Base-by-base conservation (phyloP, 2,888 invertebrate species). In the Rugalucina vietnamica region DNA sequence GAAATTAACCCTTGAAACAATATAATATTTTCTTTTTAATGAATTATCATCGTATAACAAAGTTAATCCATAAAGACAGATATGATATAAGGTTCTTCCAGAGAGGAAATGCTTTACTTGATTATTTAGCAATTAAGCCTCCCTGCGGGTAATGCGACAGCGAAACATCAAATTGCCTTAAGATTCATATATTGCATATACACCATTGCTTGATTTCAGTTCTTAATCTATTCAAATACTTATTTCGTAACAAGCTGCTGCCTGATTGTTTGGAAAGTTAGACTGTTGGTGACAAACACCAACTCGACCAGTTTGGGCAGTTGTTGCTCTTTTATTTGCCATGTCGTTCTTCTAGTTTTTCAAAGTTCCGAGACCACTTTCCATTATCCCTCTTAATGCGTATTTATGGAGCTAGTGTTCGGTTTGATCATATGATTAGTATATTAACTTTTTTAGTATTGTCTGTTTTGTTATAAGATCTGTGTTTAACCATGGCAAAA, bases 1-100 rank as follows among this genome's bases (percentile, higher is more conserved):
- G 65, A 65, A 65, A 65, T 65, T 65, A 65, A 65, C 65, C 65
- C 65, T 65, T 65, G 65, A 65, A 65, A 65, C 65, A 65, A 65
- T 65, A 65, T 65, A 29, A 65, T 65, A 34, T 65, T 65, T 65
- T 65, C 65, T 34, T 65, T 65, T 65, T 65, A 65, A 65, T 34
- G 65, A 65, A 65, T 65, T 34, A 65, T 65, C 65, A 65, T 65
- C 65, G 34, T 32, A 65, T 65, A 65, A 34, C 65, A 65, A 34
- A 65, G 34, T 34, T 34, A 65, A 65, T 65, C 65, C 21, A 65
- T 65, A 65, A 65, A 65, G 65, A 65, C 65, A 65, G 34, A 65
- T 34, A 65, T 65, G 65, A 65, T 65, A 34, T 65, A 65, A 65
- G 34, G 34, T 18, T 65, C 65, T 65, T 65, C 65, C 65, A 65